phyloP scores from a whole-genome alignment of 2,113 vertebrate genomes.

The Gavia stellata region DNA sequence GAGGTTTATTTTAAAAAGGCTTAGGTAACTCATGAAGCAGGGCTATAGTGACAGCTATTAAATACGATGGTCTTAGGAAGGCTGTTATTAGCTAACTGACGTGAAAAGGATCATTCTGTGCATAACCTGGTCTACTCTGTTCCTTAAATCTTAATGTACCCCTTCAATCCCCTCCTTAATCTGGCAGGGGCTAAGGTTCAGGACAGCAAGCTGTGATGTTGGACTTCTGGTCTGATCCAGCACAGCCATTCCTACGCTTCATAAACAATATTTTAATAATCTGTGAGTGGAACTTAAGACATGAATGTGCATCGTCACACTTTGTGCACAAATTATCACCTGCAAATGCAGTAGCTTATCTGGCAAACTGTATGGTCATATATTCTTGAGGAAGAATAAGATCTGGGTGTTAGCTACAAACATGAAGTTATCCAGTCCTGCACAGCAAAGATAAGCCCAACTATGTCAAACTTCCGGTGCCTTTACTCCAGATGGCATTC shows the following conservation, averaged over 20 bases:
- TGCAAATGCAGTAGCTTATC: constrained; percentile 32
- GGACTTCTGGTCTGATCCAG: background rate
- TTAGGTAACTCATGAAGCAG: background rate
- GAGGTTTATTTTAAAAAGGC: background rate
- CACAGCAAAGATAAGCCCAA: constrained; percentile 24
- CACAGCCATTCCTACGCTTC: background rate
- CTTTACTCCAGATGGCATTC: constrained; percentile 12
- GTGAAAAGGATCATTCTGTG: background rate
- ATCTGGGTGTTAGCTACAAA: constrained; percentile 53
- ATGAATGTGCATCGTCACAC: background rate
- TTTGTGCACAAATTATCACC: constrained; percentile 21
- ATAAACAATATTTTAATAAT: background rate
- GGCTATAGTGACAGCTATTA: background rate
- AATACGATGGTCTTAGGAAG: background rate
- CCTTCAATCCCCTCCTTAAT: background rate
- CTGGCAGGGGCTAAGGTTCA: background rate
- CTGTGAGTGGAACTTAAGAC: background rate
- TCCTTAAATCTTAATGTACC: background rate
- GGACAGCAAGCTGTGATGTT: background rate
- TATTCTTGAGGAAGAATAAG: constrained; percentile 18
- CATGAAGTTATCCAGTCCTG: constrained; percentile 26
- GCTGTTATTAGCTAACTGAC: background rate
- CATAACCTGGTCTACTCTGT: background rate
- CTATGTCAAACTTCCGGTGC: constrained; percentile 1
- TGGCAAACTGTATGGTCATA: background rate